Base-by-base conservation (phyloP, 2,888 invertebrate genomes). In the Alloscopus bannaensis region DNA sequence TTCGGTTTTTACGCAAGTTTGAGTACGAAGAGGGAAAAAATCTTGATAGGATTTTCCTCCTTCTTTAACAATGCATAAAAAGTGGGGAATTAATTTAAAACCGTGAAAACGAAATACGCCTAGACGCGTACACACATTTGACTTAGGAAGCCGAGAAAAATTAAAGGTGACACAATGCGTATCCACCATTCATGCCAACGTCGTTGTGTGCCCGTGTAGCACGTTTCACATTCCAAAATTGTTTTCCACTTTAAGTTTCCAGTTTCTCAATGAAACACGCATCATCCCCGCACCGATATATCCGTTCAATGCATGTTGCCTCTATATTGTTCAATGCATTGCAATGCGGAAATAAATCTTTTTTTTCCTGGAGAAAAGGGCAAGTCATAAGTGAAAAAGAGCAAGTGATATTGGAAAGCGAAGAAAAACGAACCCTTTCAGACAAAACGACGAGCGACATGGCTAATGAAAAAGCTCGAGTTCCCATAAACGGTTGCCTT, bases 321-420 rank as follows among this genome's bases (percentile, higher is more conserved):
- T n/a, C 50, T 50, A 64, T 52, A 64, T 72, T 52, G 26, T 60
- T 36, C 64, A 65, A 72, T 57, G 64, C 64, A 64, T 72, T 64
- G 72, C 72, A 72, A 72, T 64, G 55, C 64, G 72, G 72, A 72
- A 55, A 72, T 72, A 72, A 72, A 72, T 72, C 72, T 72, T 72
- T 31, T n/a, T n/a, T n/a, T n/a, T n/a, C n/a, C n/a, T 26, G 59
- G 59, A 59, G 66, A 66, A 75, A 75, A 75, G 73, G 73, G 73
- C 73, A 75, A 75, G 36, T 73, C 65, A 65, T 65, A 64, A 65
- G 55, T 62, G 62, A 73, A 73, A 72, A 40, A 55, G 64, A 64
- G 40, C 52, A 45, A 50, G 36, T 45, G 45, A 18, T 42, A 31
- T 22, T 16, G n/a, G 59, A 70, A 57, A 18, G 18, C 45, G 45